phyloP scores from a whole-genome alignment of 2,797 vertebrate genomes.

The Tokudaia tokunoshimensis region DNA sequence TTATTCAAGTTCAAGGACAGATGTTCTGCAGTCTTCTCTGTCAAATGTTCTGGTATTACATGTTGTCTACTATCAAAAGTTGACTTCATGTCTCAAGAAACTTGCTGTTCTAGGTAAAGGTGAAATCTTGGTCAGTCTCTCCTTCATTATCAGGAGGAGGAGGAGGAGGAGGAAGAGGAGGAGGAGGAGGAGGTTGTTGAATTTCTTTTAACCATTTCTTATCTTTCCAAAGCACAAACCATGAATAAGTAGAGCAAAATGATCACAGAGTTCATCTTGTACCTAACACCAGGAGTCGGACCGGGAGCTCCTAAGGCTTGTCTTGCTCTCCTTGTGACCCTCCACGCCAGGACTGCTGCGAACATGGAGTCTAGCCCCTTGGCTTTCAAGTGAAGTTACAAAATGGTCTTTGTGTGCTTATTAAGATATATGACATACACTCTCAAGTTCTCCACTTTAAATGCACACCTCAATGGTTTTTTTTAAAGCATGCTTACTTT shows the following conservation, averaged over 20 bases:
- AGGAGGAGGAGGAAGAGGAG: background rate
- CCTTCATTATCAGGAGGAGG: background rate
- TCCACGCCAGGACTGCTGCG: background rate
- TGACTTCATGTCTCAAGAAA: background rate
- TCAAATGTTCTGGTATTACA: background rate
- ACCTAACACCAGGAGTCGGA: background rate
- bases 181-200: background rate
- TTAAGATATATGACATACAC: background rate
- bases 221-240: slow-evolving; percentile 36
- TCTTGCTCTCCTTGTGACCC: background rate
- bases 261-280: background rate
- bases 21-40: background rate
- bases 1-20: background rate
- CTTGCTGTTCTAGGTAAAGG: background rate
- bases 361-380: background rate
- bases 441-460: background rate
- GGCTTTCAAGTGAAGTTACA: background rate
- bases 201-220: background rate
- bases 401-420: background rate
- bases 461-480: background rate
- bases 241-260: background rate
- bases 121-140: background rate
- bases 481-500: background rate
- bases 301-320: background rate
- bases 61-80: background rate